Evolutionary conservation across 2,888 invertebrate genomes (phyloP).

Genomic region (Mythimna albipuncta): DNA sequence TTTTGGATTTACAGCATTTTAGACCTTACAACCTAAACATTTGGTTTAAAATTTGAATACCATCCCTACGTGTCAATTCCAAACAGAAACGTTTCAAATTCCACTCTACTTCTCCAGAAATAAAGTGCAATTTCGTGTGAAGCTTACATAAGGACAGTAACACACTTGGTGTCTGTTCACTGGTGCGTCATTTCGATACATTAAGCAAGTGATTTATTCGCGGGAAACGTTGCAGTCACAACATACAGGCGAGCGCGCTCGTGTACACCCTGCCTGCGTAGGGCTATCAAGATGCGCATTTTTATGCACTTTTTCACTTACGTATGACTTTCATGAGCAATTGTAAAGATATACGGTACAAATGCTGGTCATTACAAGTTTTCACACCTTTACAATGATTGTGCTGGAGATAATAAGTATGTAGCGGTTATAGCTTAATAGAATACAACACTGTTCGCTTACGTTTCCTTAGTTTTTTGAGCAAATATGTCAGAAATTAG

Average conservation of each 20-base stretch:
- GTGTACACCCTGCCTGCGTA: constrained; percentile 69
- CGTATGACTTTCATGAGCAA: constrained; percentile 30
- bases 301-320: constrained; percentile 38
- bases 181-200: constrained; percentile 88
- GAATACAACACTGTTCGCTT: background rate
- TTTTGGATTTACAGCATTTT: constrained; percentile 44
- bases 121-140: constrained; percentile 64
- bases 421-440: constrained; percentile 2
- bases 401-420: constrained; percentile 12
- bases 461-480: background rate
- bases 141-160: constrained; percentile 70
- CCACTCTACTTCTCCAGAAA: background rate
- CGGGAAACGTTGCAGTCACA: constrained; percentile 87
- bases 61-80: background rate
- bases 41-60: constrained; percentile 23
- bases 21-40: constrained; percentile 15
- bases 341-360: constrained; percentile 23
- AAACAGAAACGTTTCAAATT: constrained; percentile 21
- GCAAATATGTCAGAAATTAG: no score
- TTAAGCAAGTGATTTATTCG: constrained; percentile 89
- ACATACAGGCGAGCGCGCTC: constrained; percentile 78
- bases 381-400: constrained; percentile 32
- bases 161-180: constrained; percentile 72
- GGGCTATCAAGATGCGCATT: constrained; percentile 69
- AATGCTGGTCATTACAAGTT: constrained; percentile 19